Base-by-base conservation (phyloP, 2,888 invertebrate species). In the Lochmaea crataegi region DNA sequence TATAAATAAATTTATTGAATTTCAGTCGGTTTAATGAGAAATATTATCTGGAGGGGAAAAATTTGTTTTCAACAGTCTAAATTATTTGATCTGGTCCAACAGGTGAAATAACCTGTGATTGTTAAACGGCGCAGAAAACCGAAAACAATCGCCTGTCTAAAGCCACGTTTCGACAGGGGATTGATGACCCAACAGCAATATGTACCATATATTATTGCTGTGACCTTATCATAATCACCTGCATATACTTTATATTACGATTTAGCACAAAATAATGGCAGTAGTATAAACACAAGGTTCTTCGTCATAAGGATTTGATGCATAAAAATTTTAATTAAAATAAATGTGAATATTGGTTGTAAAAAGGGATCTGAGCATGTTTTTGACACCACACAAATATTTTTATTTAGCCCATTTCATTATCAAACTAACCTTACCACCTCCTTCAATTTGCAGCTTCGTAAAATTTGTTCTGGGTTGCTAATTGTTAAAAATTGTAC, bases 161-260 rank as follows among this genome's bases (percentile, higher is more conserved):
- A 85, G 85, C 85, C 83, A 85, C 85, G 82, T 84, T 80, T 77
- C 75, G 84, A 87, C 90, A 90, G 89, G 90, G 90, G 90, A 90
- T 89, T 88, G 89, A 83, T 78, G 87, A 88, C 90, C 90, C 90
- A 89, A 86, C 86, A 86, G 86, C 85, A 66, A 38, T 42, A 65
- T 38, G 32, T 38, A 38, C 32, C 32, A 32, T 38, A 65, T 75
- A 81, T 86, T 16, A 80, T 79, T 78, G 84, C 85, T 85, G 85
- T 85, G 85, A 85, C 85, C 71, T 57, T 61, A 73, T 71, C 73
- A 84, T 85, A 74, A 84, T 85, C 85, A 85, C 85, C 85, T 85
- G 84, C 82, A 82, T 80, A 75, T 61, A 66, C 61, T 74, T 75
- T 78, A 74, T 72, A 74, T 79, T 73, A 77, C 75, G 79, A 79